phyloP scores from a whole-genome alignment of 2,797 vertebrate genomes.

The Lateolabrax maculatus region DNA sequence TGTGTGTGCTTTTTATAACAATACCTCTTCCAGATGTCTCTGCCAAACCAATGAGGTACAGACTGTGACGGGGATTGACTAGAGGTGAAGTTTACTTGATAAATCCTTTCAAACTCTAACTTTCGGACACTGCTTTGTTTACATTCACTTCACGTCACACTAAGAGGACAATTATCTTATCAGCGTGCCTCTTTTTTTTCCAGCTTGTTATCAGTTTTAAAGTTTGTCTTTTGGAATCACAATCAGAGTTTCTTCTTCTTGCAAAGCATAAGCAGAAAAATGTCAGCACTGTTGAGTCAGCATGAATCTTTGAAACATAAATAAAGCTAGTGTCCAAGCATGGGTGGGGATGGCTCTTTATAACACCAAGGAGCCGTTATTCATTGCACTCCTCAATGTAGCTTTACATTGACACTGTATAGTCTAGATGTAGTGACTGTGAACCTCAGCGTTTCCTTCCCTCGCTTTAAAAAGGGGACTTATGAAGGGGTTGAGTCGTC shows the following conservation, averaged over 20 bases:
- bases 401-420: conserved; percentile 86
- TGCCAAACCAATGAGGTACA: conserved; percentile 63
- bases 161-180: conserved; percentile 2
- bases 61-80: conserved; percentile 48
- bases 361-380: conserved; percentile 72
- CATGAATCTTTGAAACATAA: conserved; percentile 73
- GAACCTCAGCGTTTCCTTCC: conserved; percentile 84
- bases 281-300: conserved; percentile 62
- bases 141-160: background rate
- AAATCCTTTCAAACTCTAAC: conserved; percentile 39
- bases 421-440: conserved; percentile 91
- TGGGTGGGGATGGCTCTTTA: conserved; percentile 69
- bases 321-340: conserved; percentile 73
- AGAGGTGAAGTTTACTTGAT: conserved; percentile 58
- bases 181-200: background rate
- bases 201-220: conserved; percentile 10
- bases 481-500: conserved; percentile 68
- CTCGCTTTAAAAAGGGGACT: conserved; percentile 72
- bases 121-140: conserved; percentile 17
- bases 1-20: conserved; percentile 82
- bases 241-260: conserved; percentile 24
- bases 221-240: conserved; percentile 7
- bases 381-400: conserved; percentile 71
- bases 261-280: conserved; percentile 43
- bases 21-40: conserved; percentile 81